Percentiles rank a stretch among this genome's conserved stretches.
phyloP scores from a whole-genome alignment of 2,113 vertebrate species.

The Anser cygnoides region DNA sequence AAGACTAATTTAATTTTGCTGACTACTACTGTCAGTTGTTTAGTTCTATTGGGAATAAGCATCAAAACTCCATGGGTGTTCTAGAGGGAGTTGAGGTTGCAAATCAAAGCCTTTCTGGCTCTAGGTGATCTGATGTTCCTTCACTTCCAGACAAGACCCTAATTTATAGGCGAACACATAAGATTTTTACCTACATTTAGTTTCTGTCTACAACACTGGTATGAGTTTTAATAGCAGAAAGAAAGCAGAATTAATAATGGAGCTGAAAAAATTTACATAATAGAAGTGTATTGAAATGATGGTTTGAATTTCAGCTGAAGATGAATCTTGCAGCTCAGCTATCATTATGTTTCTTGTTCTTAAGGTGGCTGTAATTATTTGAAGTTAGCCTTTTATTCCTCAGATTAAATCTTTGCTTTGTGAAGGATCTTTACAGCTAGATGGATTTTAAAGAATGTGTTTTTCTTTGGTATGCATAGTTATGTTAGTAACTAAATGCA shows the following conservation, averaged over 20 bases:
- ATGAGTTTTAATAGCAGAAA: neutral
- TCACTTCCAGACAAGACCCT: neutral
- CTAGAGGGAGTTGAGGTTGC: neutral
- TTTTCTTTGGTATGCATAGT: neutral
- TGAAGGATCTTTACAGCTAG: neutral
- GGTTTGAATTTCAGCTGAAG: neutral
- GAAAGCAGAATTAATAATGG: neutral
- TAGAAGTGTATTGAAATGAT: neutral
- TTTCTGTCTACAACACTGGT: neutral
- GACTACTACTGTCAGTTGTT: neutral
- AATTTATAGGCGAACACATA: neutral
- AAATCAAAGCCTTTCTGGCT: neutral
- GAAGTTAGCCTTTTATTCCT: neutral
- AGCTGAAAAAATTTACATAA: neutral
- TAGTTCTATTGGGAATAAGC: neutral
- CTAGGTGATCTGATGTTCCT: neutral
- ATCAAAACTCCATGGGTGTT: neutral
- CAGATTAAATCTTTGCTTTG: neutral
- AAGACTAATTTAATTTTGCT: constrained; percentile 17
- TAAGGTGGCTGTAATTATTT: neutral
- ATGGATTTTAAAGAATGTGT: neutral
- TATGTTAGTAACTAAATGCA: neutral
- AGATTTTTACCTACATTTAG: neutral
- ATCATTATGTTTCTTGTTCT: neutral
- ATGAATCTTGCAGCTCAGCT: neutral